Base-by-base conservation (phyloP, 30 jellyfish, hydroid and myxozoan genomes). In the Cassiopea andromeda region DNA sequence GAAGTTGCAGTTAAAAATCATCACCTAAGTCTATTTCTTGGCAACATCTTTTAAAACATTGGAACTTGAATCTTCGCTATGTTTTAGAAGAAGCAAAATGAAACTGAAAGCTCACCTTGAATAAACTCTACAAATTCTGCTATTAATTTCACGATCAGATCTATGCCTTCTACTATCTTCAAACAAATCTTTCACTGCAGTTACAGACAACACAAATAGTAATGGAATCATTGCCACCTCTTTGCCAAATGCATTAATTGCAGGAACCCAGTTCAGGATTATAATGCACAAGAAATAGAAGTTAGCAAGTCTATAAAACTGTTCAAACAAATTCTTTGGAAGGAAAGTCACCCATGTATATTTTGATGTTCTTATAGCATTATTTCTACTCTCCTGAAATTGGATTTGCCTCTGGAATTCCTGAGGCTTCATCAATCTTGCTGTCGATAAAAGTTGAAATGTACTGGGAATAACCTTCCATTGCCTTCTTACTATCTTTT, bases 171-270 rank as follows among this genome's bases (percentile, higher is more conserved):
- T 86, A 54, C 99, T 87, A 72, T 96, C 99, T 78, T 96, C 99
- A 77, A 92, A 75, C 38, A 96, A 77, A 75, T 96, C 99, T 89
- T 96, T 96, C 9, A 96, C 60, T 1, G 99, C 99, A 44, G 99
- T 96, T n/a, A 96, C 98, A 43, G 99, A 92, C 49, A 96, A 80
- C 19, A 96, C 98, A 84, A 96, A 96, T 27, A 96, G 44, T 44
- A 96, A 70, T n/a, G 99, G 99, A 54, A 96, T 68, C 99, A 96
- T 96, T 60, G 99, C 99, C 60, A 96, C 93, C 81, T 96, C 99
- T 81, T 96, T 96, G 38, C 99, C 99, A 96, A 96, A 96, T 46
- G 99, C 99, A 85, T 92, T 96, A 1, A 96, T 90, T 67, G 92
- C 93, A 2, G 99, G 99, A 45, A 96, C 90, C 98, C 98, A 96